Conservation (phyloP, 2,888 invertebrate genomes). For the Heliconius ethilla region DNA sequence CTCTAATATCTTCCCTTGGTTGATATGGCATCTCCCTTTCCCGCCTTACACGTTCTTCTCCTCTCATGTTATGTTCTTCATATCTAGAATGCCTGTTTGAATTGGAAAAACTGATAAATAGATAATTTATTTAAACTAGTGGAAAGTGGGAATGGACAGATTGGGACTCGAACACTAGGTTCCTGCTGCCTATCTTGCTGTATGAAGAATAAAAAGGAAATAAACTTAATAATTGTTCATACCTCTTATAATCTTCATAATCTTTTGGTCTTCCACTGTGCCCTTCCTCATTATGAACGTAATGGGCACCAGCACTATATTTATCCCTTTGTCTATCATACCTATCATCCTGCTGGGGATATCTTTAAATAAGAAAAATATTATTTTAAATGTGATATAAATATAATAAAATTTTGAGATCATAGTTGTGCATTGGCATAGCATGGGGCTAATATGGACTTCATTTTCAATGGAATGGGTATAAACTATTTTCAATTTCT, state of each 20-base stretch:
- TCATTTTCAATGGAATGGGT: too few species aligned
- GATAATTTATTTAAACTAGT: neutral
- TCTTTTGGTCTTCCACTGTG: conserved; percentile 60
- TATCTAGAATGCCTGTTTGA: conserved; percentile 59
- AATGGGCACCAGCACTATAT: conserved; percentile 57
- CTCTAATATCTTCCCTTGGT: conserved; percentile 64
- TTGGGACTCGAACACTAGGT: neutral
- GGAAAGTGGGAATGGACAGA: too few species aligned
- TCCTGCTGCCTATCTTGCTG: too few species aligned
- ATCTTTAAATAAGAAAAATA: conserved; percentile 56
- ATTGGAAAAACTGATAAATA: neutral
- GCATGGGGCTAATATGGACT: neutral
- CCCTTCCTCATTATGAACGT: conserved; percentile 54
- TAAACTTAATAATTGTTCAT: conserved; percentile 40
- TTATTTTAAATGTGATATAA: neutral
- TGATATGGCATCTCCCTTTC: conserved; percentile 62
- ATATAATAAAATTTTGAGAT: neutral
- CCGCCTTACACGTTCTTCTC: conserved; percentile 61
- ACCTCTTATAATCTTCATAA: conserved; percentile 69
- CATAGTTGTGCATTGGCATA: neutral
- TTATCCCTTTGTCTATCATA: conserved; percentile 63
- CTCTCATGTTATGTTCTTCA: conserved; percentile 51
- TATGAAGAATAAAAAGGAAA: neutral
- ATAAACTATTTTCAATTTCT: neutral
- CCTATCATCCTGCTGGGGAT: conserved; percentile 59